Conservation (phyloP, 2,113 vertebrate species). For the Brachypodius melanocephalos region DNA sequence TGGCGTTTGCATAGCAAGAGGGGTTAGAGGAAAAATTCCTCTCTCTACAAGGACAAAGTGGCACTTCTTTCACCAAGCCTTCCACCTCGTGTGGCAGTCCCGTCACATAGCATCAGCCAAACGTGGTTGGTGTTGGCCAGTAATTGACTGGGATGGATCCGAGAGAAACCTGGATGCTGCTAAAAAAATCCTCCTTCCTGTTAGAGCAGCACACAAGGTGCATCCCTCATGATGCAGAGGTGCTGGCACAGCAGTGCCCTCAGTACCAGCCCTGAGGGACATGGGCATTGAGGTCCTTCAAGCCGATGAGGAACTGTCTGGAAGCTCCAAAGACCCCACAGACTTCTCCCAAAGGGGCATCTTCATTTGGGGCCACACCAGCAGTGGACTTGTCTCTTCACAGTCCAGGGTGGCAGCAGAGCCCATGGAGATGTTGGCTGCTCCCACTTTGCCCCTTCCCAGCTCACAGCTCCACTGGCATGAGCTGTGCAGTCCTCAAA, state of each 20-base stretch:
- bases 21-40: neutral
- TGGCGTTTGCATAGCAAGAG: conserved; percentile 28
- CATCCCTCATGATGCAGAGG: accelerated
- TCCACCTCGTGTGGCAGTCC: neutral
- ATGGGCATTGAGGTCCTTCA: accelerated
- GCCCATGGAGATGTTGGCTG: neutral
- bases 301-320: neutral
- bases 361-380: neutral
- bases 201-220: accelerated
- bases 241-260: neutral
- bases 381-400: neutral
- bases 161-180: neutral
- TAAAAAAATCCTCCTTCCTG: neutral
- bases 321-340: neutral
- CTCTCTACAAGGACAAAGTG: neutral
- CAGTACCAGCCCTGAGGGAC: accelerated
- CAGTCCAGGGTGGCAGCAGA: neutral
- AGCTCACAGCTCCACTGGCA: neutral
- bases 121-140: accelerated
- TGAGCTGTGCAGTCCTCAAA: neutral
- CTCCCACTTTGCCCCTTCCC: neutral
- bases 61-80: neutral
- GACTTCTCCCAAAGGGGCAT: too few relatives aligned
- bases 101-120: neutral
- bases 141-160: neutral